phyloP scores from a whole-genome alignment of 2,888 invertebrate genomes.

The Acrobasis consociella region DNA sequence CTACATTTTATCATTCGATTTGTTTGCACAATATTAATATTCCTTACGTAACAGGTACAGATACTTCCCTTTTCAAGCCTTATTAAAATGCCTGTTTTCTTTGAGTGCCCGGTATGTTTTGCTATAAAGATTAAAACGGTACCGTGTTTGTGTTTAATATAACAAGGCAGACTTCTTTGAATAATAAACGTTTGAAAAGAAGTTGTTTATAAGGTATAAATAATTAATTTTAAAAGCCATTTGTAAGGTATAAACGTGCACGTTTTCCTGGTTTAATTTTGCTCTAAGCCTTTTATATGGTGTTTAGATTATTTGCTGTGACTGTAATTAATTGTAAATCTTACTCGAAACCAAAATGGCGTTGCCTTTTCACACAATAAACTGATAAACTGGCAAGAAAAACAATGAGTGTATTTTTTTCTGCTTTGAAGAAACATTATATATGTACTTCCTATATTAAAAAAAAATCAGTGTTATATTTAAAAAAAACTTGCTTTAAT shows the following conservation, averaged over 20 bases:
- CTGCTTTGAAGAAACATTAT: too few species aligned
- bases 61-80: not conserved
- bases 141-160: slow-evolving; percentile 15
- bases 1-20: not conserved
- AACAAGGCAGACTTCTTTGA: slow-evolving; percentile 4
- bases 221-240: too few species aligned
- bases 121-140: slow-evolving; percentile 16
- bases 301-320: too few species aligned
- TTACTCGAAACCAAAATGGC: too few species aligned
- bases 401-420: too few species aligned
- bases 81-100: slow-evolving; percentile 19
- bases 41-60: not conserved
- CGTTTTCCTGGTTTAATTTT: not conserved
- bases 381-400: too few species aligned
- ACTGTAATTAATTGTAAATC: too few species aligned
- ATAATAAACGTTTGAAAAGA: slow-evolving; percentile 5
- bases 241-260: not conserved
- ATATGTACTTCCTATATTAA: too few species aligned
- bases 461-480: too few species aligned
- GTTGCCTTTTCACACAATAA: too few species aligned
- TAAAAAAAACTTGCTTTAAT: too few species aligned
- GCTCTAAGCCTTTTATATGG: not conserved
- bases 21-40: slow-evolving; percentile 17
- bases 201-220: not conserved
- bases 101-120: slow-evolving; percentile 17